Evolutionary conservation across 2,888 invertebrate genomes (phyloP).

Genomic region (Idaea biselata): DNA sequence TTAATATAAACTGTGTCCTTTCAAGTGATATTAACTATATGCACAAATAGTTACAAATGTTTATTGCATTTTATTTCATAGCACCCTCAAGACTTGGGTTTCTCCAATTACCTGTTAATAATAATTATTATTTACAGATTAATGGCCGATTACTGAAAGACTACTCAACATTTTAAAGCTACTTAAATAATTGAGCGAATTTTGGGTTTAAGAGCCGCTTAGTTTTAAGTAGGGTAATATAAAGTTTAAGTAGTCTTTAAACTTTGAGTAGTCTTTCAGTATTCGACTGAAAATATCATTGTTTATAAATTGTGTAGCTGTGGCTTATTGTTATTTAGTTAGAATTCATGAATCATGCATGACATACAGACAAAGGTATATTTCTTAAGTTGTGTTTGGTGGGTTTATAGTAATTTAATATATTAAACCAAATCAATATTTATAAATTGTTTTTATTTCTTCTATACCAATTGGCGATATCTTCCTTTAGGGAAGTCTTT

Average conservation of each 20-base stretch:
- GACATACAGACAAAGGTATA: slow-evolving; percentile 5
- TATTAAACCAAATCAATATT: slow-evolving; percentile 34
- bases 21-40: slow-evolving; percentile 20
- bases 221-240: too few relatives aligned
- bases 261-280: too few relatives aligned
- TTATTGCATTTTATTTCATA: slow-evolving; percentile 13
- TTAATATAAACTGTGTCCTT: slow-evolving; percentile 29
- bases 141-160: too few relatives aligned
- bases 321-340: not conserved
- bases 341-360: slow-evolving; percentile 7
- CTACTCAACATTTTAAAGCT: too few relatives aligned
- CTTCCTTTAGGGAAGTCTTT: too few relatives aligned
- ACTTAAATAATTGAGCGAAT: too few relatives aligned
- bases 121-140: too few relatives aligned
- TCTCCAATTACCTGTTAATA: not conserved
- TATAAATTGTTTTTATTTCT: slow-evolving; percentile 33
- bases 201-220: too few relatives aligned
- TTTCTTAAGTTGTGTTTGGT: slow-evolving; percentile 27
- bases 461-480: slow-evolving; percentile 13
- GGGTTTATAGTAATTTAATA: slow-evolving; percentile 39
- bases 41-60: slow-evolving; percentile 32
- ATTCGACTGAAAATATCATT: too few relatives aligned
- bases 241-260: too few relatives aligned
- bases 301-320: too few relatives aligned
- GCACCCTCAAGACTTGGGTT: not conserved